These are phyloP conservation scores for Rutilus rutilus DNA, from an alignment of 2,113 vertebrate genomes.

Conservation along the genomic window DNA sequence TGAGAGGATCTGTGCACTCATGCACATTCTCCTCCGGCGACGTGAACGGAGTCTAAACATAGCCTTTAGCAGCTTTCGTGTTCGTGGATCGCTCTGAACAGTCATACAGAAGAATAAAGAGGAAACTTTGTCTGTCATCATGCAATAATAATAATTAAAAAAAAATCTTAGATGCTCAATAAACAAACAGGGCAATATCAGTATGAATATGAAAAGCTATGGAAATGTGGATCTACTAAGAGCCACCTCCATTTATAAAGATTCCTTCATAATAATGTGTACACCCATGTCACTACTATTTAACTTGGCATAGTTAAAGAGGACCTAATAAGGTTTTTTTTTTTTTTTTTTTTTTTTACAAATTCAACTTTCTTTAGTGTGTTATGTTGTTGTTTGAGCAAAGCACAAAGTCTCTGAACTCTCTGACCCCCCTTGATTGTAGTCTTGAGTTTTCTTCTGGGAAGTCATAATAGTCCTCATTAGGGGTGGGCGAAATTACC, in stretches of 20 bases:
- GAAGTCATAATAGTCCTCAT: too few species aligned
- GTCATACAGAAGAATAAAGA: background rate
- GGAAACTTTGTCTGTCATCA: constrained; percentile 24
- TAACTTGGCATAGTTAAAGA: too few species aligned
- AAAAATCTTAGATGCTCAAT: constrained; percentile 25
- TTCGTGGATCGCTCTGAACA: background rate
- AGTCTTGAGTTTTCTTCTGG: too few species aligned
- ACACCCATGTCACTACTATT: background rate
- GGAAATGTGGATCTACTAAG: constrained; percentile 18
- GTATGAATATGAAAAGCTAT: constrained; percentile 24
- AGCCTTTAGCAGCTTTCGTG: background rate
- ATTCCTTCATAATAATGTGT: constrained; percentile 19
- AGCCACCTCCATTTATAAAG: constrained; percentile 29
- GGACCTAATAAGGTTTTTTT: too few species aligned
- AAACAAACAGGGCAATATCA: constrained; percentile 46
- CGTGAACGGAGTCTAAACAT: constrained; percentile 20
- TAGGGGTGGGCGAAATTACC: too few species aligned
- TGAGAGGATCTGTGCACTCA: background rate
- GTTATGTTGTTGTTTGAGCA: too few species aligned
- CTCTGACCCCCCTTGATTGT: too few species aligned
- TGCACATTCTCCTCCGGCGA: background rate
- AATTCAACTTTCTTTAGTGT: too few species aligned
- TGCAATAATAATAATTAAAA: background rate
- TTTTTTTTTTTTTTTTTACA: too few species aligned
- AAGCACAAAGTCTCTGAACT: too few species aligned